Evolutionary conservation across 2,888 invertebrate genomes (phyloP), one percentile per base, ranked within the genome.

Genomic region (Phrixothrix hirtus): DNA sequence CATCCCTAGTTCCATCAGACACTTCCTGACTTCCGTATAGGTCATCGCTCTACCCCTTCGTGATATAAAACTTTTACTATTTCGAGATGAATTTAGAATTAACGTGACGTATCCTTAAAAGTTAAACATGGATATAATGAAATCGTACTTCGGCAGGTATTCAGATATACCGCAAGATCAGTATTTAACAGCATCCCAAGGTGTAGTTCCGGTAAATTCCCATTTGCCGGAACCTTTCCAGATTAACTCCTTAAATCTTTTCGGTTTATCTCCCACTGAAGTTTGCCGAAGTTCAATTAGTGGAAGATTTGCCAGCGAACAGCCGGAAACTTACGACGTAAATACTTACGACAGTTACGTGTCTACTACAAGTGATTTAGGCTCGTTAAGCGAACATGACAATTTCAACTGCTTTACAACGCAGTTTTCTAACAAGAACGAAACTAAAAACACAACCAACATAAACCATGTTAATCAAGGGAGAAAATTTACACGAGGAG

Each of bases 1-100:
- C 70, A 69, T 68, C 67, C 64, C 61, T 58, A 55, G 58, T 58
- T 53, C 60, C 62, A 50, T 58, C 64, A 62, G 59, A 65, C 58
- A 62, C 58, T 62, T 66, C 64, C 65, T 48, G 59, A 72, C 71
- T 73, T 72, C 73, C 72, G 70, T 63, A 62, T 70, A 61, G 71
- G 68, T 66, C 72, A 70, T 66, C 67, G 62, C 41, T 60, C 62
- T 58, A 65, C 55, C 66, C 65, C 61, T 48, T 48, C 35, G 35
- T 26, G 46, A 39, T 26, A 5, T 14, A 15, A n/a, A n/a, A n/a
- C n/a, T n/a, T n/a, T n/a, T n/a, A n/a, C n/a, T n/a, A n/a, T n/a
- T n/a, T n/a, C n/a, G n/a, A n/a, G n/a, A n/a, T n/a, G n/a, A n/a
- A n/a, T n/a, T n/a, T n/a, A n/a, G n/a, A n/a, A n/a, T n/a, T n/a